Evolutionary conservation across 2,888 invertebrate genomes (phyloP).

Genomic region (Megastigmus dorsalis): DNA sequence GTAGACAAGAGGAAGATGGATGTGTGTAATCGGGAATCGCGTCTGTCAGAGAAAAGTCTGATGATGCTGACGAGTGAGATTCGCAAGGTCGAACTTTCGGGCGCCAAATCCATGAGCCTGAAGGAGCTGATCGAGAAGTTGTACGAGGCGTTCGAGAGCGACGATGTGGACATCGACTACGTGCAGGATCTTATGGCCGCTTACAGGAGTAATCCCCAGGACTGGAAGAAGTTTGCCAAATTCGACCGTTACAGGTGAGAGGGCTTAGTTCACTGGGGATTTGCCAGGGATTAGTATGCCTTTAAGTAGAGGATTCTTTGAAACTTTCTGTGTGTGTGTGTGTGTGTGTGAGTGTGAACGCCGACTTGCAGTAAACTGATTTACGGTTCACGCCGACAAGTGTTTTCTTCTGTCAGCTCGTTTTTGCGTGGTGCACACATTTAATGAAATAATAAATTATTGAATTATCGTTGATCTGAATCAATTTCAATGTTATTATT

Average conservation of each 20-base stretch:
- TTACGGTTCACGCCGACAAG: too few relatives aligned
- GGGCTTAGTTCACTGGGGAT: too few relatives aligned
- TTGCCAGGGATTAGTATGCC: too few relatives aligned
- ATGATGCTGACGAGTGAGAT: neutral
- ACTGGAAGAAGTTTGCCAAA: constrained; percentile 96
- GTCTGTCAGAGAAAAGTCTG: constrained; percentile 5
- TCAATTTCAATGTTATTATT: too few relatives aligned
- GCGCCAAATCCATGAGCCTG: constrained; percentile 71
- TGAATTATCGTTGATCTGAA: too few relatives aligned
- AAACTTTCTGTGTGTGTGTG: too few relatives aligned
- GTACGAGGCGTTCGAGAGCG: constrained; percentile 84
- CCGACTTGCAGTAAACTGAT: too few relatives aligned
- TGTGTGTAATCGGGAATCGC: constrained; percentile 53
- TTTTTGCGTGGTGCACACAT: too few relatives aligned
- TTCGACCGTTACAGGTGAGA: constrained; percentile 94
- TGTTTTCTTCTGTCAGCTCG: too few relatives aligned
- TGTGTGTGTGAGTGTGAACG: too few relatives aligned
- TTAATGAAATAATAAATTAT: too few relatives aligned
- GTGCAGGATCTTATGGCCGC: constrained; percentile 86
- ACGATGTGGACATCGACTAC: constrained; percentile 92
- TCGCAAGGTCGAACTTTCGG: neutral
- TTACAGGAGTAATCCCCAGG: constrained; percentile 91
- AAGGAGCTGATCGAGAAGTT: constrained; percentile 82
- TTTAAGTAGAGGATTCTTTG: too few relatives aligned
- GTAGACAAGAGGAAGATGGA: constrained; percentile 58